These are phyloP conservation scores for Pelobates fuscus DNA, from an alignment of 2,113 vertebrate genomes.

Conservation along the genomic window DNA sequence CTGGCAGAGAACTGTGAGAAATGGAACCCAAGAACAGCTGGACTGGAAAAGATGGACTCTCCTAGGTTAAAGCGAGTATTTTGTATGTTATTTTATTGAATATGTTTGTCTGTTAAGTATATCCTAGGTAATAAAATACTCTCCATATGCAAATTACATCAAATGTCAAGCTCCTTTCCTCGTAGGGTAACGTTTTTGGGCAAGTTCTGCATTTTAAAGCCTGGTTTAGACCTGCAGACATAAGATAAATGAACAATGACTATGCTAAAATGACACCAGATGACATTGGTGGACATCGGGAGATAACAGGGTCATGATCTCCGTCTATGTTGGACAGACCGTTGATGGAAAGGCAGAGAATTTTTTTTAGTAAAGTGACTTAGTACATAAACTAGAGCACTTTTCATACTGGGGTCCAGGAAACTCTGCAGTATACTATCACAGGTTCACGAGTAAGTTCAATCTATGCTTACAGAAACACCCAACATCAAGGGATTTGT, in stretches of 20 bases:
- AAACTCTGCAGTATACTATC: neutral
- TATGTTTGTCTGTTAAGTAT: no score
- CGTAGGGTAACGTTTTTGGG: neutral
- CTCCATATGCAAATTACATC: no score
- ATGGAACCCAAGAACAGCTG: no score
- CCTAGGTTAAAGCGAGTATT: no score
- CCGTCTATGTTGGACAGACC: neutral
- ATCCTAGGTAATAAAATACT: no score
- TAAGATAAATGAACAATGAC: conserved; percentile 16
- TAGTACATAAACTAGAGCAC: neutral
- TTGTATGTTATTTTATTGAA: no score
- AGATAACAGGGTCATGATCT: conserved; percentile 7
- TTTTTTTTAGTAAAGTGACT: neutral
- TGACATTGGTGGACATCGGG: neutral
- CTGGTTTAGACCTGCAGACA: neutral
- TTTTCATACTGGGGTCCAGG: neutral
- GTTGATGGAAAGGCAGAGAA: neutral
- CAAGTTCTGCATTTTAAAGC: neutral
- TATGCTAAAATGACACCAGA: conserved; percentile 18
- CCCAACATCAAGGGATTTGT: no score
- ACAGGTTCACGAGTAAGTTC: no score
- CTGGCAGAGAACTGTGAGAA: no score
- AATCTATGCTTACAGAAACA: no score
- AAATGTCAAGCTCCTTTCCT: neutral
- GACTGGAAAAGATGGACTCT: no score